A percentile compares a stretch with the other conserved stretches of the same genome.
These are phyloP conservation scores for Podocnemis expansa DNA, from an alignment of 2,113 vertebrate species.

Conservation along the genomic window DNA sequence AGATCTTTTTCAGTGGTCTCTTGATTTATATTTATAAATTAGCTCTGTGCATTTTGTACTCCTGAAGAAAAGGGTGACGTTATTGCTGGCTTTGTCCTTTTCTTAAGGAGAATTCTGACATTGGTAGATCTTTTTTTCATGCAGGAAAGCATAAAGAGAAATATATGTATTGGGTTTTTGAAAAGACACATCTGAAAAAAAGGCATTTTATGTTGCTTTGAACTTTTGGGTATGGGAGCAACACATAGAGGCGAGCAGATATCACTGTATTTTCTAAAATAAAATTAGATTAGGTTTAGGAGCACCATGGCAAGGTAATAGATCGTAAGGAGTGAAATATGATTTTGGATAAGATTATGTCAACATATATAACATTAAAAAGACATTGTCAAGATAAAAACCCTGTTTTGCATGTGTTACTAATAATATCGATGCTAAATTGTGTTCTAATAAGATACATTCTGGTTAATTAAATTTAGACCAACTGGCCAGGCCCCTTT, in stretches of 20 bases:
- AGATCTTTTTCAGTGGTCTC: neutral
- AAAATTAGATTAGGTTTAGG: neutral
- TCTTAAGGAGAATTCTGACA: neutral
- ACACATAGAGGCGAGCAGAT: neutral
- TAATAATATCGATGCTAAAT: neutral
- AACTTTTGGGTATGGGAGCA: neutral
- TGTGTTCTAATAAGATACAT: neutral
- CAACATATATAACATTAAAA: neutral
- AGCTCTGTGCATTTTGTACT: neutral
- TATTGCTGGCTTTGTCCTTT: neutral
- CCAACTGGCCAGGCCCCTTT: rapidly evolving
- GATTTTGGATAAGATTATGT: neutral
- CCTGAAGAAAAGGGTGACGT: neutral
- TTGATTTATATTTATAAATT: neutral
- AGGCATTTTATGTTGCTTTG: neutral
- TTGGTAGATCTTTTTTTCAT: neutral
- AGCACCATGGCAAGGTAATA: neutral
- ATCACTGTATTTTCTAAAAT: neutral
- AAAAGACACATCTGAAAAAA: neutral
- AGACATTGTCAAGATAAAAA: neutral
- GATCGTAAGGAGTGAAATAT: neutral
- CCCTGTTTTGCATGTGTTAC: neutral
- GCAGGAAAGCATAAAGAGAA: neutral
- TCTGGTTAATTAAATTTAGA: neutral
- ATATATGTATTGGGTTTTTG: neutral